These are phyloP conservation scores for Argynnis bischoffii DNA, from an alignment of 2,888 invertebrate genomes.

Conservation along the genomic window DNA sequence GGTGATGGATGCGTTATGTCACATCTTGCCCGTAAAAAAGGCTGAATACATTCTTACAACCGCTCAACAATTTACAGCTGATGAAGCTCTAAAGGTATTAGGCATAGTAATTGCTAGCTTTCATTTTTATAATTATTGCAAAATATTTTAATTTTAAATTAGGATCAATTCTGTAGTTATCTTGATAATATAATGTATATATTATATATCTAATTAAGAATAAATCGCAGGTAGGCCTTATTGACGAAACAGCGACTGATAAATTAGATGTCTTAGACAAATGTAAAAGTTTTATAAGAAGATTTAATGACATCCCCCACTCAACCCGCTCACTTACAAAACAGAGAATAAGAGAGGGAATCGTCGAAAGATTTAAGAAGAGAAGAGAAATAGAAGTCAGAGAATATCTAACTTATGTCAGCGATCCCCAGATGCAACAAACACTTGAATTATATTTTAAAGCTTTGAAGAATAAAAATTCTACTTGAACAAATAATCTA, in stretches of 20 bases:
- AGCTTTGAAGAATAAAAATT: constrained; percentile 83
- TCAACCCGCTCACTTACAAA: constrained; percentile 83
- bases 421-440: constrained; percentile 86
- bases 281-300: constrained; percentile 85
- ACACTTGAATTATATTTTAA: constrained; percentile 87
- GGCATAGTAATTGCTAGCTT: not conserved
- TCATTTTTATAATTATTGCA: not conserved
- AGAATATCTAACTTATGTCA: constrained; percentile 82
- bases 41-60: constrained; percentile 89
- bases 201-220: not conserved
- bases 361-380: constrained; percentile 79
- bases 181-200: too few species aligned
- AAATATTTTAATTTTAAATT: too few species aligned
- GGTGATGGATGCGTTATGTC: constrained; percentile 85
- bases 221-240: constrained; percentile 82
- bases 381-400: constrained; percentile 85
- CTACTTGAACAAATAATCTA: not conserved
- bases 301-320: constrained; percentile 85
- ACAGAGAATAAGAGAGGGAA: constrained; percentile 72
- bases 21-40: constrained; percentile 84
- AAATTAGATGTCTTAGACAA: constrained; percentile 86
- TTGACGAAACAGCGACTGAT: constrained; percentile 88
- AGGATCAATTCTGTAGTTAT: too few species aligned
- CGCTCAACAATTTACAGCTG: constrained; percentile 87
- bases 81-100: constrained; percentile 86